Percentiles rank a stretch among this genome's conserved stretches.
Evolutionary conservation across 2,797 vertebrate genomes (phyloP).

Genomic region (Chanos chanos): DNA sequence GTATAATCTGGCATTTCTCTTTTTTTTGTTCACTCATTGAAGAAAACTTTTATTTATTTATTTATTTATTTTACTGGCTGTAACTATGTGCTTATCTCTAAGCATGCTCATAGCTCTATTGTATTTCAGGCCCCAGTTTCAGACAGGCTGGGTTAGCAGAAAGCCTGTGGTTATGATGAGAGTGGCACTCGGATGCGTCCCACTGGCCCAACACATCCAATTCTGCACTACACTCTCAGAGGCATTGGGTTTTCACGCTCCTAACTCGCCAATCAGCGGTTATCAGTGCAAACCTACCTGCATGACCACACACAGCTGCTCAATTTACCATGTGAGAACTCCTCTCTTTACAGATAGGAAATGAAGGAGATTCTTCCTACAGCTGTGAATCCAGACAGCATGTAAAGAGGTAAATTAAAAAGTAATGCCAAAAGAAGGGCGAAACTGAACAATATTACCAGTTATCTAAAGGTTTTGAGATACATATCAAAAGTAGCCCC

Average conservation of each 20-base stretch:
- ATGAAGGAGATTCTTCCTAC: neutral
- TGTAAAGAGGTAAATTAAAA: constrained; percentile 23
- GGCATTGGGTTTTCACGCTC: neutral
- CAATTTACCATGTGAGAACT: constrained; percentile 13
- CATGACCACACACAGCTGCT: neutral
- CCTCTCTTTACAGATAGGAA: constrained; percentile 9
- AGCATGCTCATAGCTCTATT: no score
- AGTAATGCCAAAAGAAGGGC: no score
- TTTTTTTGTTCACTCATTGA: no score
- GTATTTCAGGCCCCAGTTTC: no score
- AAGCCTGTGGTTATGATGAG: neutral
- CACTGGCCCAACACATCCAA: constrained; percentile 10
- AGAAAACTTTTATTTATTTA: no score
- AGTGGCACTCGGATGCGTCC: constrained; percentile 20
- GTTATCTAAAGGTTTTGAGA: no score
- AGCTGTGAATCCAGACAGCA: constrained; percentile 9
- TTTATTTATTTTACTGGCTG: no score
- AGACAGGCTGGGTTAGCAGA: no score
- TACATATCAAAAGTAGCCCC: no score
- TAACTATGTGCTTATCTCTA: no score
- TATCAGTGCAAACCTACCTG: neutral
- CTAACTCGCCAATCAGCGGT: neutral
- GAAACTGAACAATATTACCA: no score
- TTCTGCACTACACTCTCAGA: neutral
- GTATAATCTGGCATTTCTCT: no score